Conservation (phyloP, 2,888 invertebrate genomes). For the Megaustenia siamemsis region DNA sequence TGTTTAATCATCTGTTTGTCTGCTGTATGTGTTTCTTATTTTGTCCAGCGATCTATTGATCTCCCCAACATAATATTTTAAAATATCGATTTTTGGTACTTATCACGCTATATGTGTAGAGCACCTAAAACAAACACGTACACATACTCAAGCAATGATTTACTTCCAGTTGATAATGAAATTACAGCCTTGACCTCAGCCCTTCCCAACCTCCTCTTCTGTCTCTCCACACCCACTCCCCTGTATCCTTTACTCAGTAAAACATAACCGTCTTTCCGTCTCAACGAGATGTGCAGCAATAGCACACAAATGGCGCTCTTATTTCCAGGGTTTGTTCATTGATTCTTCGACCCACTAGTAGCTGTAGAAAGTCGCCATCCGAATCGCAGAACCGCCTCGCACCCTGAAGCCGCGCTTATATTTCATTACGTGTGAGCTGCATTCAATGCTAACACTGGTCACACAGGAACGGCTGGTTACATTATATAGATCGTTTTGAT, state of each 20-base stretch:
- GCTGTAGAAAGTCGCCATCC: constrained; percentile 6
- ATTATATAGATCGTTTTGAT: no score
- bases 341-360: constrained; percentile 25
- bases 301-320: constrained; percentile 3
- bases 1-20: no score
- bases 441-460: not conserved
- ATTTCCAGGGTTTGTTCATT: constrained; percentile 3
- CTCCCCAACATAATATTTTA: no score
- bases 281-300: not conserved
- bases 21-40: no score
- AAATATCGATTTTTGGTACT: no score
- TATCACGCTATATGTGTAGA: no score
- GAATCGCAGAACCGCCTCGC: not conserved
- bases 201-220: no score
- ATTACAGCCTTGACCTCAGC: no score
- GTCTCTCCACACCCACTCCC: not conserved
- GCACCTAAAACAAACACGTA: no score
- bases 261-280: not conserved
- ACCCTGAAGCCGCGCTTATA: not conserved
- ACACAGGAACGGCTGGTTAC: not conserved
- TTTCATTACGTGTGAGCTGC: not conserved
- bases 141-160: no score
- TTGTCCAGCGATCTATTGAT: no score
- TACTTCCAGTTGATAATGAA: no score
- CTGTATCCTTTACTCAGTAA: not conserved